Percentiles rank a stretch among this genome's conserved stretches.
Conservation (phyloP, 2,888 invertebrate species). For the Mythimna loreyi region DNA sequence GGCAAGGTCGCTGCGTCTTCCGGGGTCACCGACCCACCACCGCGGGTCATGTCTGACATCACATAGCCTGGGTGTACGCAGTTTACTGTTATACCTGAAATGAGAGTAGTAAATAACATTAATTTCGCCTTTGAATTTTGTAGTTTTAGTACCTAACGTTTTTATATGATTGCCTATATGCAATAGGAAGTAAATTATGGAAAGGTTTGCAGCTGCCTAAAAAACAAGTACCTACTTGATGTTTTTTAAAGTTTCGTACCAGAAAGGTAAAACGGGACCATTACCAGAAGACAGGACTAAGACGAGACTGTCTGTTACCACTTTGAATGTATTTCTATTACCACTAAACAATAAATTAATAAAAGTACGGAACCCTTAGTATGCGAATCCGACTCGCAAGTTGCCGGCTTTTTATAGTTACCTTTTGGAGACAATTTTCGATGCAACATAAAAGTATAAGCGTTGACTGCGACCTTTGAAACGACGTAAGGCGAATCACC, state of each 20-base stretch:
- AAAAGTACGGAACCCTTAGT: too few species aligned
- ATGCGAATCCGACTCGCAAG: too few species aligned
- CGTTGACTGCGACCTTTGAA: slow-evolving; percentile 94
- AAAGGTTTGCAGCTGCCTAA: too few species aligned
- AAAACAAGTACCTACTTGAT: too few species aligned
- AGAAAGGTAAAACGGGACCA: too few species aligned
- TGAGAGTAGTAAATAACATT: neutral
- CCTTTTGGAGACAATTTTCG: slow-evolving; percentile 78
- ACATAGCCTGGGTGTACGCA: slow-evolving; percentile 88
- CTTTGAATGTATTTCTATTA: too few species aligned
- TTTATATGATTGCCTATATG: neutral
- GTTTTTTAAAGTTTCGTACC: too few species aligned
- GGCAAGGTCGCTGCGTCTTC: slow-evolving; percentile 74
- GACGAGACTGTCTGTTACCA: too few species aligned
- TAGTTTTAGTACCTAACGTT: neutral
- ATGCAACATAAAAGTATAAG: slow-evolving; percentile 93
- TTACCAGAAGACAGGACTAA: too few species aligned
- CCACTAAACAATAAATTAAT: too few species aligned
- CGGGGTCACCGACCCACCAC: slow-evolving; percentile 76
- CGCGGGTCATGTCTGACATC: slow-evolving; percentile 84
- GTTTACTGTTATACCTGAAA: slow-evolving; percentile 80
- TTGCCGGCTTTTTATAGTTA: slow-evolving; percentile 50
- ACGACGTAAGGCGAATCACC: slow-evolving; percentile 92
- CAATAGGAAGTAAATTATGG: neutral
- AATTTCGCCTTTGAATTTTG: neutral